Evolutionary conservation across 2,888 invertebrate species (phyloP).

Genomic region (Tholera decimalis): DNA sequence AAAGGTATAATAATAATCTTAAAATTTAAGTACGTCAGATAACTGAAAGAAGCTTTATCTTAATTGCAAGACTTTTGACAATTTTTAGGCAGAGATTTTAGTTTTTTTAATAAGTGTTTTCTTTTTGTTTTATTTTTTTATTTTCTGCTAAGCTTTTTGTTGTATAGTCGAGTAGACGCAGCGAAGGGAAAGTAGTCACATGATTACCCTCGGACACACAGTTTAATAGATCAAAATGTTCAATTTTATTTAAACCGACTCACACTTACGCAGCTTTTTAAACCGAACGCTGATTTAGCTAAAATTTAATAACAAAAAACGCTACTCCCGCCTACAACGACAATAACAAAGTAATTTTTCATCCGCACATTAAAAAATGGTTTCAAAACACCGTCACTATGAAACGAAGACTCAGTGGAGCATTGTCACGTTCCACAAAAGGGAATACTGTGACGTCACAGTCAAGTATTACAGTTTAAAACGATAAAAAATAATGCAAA

Average conservation of each 20-base stretch:
- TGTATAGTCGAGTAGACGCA: no score
- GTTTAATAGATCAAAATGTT: not conserved
- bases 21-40: conserved; percentile 68
- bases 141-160: no score
- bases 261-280: conserved; percentile 36
- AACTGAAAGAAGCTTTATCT: conserved; percentile 60
- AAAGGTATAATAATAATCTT: conserved; percentile 73
- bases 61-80: conserved; percentile 61
- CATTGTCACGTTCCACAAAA: conserved; percentile 83
- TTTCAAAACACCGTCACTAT: conserved; percentile 76
- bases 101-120: not conserved
- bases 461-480: conserved; percentile 82
- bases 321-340: conserved; percentile 25
- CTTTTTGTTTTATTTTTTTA: no score
- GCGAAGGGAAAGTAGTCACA: not conserved
- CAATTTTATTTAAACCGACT: not conserved
- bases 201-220: not conserved
- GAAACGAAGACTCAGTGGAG: conserved; percentile 78
- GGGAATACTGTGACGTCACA: conserved; percentile 73
- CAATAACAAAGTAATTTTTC: conserved; percentile 86
- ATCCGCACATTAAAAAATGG: conserved; percentile 76
- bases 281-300: conserved; percentile 56
- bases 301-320: conserved; percentile 59
- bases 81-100: conserved; percentile 20
- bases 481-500: conserved; percentile 89